Percentiles rank a stretch among this genome's conserved stretches.
phyloP scores from a whole-genome alignment of 2,797 vertebrate genomes.

The Poeciliopsis presidionis region DNA sequence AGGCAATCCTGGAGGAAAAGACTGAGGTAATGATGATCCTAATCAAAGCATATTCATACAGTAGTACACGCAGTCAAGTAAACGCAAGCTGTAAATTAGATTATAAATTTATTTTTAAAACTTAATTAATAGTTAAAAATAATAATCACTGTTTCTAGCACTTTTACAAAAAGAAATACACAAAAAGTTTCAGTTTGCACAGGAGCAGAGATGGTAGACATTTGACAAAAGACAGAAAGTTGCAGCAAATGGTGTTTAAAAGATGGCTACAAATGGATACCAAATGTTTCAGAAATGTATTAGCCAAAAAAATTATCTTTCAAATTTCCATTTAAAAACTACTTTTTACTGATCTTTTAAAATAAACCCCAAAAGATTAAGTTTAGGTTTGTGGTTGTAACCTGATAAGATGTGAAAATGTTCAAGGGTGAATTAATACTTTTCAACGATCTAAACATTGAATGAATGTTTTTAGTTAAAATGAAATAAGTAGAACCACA shows the following conservation, averaged over 20 bases:
- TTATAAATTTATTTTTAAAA: background rate
- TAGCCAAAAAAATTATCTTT: background rate
- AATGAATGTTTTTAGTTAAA: background rate
- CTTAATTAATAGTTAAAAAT: background rate
- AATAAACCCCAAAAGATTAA: background rate
- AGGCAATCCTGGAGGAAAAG: background rate
- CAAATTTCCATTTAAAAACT: background rate
- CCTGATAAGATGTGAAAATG: background rate
- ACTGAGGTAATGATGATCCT: background rate
- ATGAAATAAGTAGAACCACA: background rate
- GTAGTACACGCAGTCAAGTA: background rate
- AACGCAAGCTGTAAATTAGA: background rate
- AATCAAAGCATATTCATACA: background rate
- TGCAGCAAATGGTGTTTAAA: background rate
- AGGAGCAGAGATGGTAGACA: background rate
- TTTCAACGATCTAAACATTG: background rate
- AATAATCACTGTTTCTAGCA: background rate
- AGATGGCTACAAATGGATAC: background rate
- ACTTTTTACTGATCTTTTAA: background rate
- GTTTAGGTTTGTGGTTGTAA: background rate
- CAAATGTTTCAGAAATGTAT: background rate
- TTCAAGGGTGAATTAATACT: background rate
- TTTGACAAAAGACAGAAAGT: background rate
- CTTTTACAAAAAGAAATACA: background rate
- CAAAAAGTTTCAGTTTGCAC: background rate